Conservation (phyloP, 2,888 invertebrate species). For the Drosophila mimica region DNA sequence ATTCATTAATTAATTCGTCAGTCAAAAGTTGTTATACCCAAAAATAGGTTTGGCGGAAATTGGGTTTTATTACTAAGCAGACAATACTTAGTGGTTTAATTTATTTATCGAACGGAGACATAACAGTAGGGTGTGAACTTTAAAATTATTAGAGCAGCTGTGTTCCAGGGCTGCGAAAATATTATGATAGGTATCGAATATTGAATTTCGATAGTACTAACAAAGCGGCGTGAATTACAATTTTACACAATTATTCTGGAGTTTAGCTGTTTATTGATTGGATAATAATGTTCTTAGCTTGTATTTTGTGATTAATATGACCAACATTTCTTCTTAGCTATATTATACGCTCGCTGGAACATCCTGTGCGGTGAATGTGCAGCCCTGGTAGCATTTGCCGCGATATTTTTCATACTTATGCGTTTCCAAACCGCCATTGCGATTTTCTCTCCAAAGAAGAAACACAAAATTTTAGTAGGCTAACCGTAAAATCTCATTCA, state of each 20-base stretch:
- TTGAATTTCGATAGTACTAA: not conserved
- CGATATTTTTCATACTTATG: constrained; percentile 41
- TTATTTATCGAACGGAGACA: not conserved
- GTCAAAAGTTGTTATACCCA: not conserved
- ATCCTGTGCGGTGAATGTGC: constrained; percentile 1
- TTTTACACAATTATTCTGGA: not conserved
- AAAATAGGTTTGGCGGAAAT: not conserved
- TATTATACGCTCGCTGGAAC: not conserved
- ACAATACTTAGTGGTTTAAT: too few species aligned
- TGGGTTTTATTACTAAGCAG: too few species aligned
- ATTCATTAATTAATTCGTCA: too few species aligned
- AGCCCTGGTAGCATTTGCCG: constrained; percentile 51
- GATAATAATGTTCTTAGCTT: not conserved
- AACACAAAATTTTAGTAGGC: constrained; percentile 1
- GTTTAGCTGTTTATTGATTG: not conserved
- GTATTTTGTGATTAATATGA: not conserved
- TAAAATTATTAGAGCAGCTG: constrained; percentile 47
- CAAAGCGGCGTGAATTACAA: not conserved
- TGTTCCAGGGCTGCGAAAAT: constrained; percentile 39
- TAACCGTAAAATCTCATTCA: constrained; percentile 19
- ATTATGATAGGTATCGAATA: constrained; percentile 1
- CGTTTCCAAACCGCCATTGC: constrained; percentile 66
- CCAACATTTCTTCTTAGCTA: not conserved
- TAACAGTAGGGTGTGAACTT: constrained; percentile 22
- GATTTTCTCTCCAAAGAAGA: constrained; percentile 12